phyloP scores from a whole-genome alignment of 2,797 vertebrate species.

The Parauchenoglanis ngamensis region DNA sequence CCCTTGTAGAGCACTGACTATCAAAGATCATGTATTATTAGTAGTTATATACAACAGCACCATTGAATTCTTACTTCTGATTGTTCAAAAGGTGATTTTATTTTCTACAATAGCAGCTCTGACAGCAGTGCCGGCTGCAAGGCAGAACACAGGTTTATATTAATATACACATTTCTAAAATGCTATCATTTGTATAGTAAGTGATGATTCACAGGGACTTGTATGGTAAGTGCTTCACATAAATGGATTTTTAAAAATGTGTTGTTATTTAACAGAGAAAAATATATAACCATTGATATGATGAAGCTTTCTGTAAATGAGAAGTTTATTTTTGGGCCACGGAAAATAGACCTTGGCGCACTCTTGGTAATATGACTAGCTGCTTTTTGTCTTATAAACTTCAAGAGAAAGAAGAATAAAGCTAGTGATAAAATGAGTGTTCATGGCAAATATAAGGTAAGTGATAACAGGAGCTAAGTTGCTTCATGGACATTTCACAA shows the following conservation, averaged over 20 bases:
- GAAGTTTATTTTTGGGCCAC: neutral
- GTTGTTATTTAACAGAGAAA: neutral
- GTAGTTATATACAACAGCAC: neutral
- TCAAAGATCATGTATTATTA: neutral
- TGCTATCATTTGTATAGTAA: neutral
- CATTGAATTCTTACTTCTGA: neutral
- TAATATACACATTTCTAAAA: neutral
- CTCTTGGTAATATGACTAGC: neutral
- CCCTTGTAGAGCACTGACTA: neutral
- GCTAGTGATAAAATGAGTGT: neutral
- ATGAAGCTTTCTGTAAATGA: neutral
- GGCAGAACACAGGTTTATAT: neutral
- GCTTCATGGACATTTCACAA: neutral
- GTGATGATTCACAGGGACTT: neutral
- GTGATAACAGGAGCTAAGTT: neutral
- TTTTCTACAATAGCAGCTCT: conserved; percentile 4
- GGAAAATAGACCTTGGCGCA: neutral
- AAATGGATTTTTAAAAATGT: neutral
- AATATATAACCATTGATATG: neutral
- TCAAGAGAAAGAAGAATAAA: neutral
- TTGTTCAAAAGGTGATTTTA: neutral
- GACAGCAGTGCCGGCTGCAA: neutral
- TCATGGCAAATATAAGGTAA: neutral
- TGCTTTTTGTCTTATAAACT: neutral
- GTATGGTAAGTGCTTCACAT: neutral